A percentile compares a stretch with the other conserved stretches of the same genome.
phyloP scores from a whole-genome alignment of 2,113 vertebrate species.

The Apodemus speciosus region DNA sequence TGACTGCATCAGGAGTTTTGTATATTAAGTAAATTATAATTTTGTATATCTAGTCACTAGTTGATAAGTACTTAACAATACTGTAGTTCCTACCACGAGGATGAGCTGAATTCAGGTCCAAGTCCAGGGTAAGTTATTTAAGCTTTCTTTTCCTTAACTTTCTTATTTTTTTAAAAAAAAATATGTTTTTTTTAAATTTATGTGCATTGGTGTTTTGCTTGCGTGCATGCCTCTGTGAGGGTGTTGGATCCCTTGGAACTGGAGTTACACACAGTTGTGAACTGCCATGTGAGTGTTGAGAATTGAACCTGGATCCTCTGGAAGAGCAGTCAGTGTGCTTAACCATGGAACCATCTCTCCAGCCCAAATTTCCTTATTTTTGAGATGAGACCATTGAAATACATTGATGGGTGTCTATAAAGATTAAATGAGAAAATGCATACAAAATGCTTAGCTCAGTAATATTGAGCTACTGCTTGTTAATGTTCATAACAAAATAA shows the following conservation, averaged over 20 bases:
- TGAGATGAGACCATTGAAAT: conserved; percentile 9
- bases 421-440: conserved; percentile 30
- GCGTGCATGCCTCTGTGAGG: background rate
- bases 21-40: conserved; percentile 17
- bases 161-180: background rate
- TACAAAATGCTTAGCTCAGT: background rate
- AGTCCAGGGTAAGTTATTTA: conserved; percentile 13
- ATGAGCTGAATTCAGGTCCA: background rate
- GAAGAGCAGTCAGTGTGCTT: background rate
- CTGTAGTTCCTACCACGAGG: background rate
- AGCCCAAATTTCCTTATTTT: background rate
- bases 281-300: background rate
- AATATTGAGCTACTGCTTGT: background rate
- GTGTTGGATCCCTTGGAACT: background rate
- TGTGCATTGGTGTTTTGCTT: background rate
- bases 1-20: background rate
- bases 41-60: conserved; percentile 19
- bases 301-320: background rate
- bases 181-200: background rate
- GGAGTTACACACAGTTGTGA: background rate
- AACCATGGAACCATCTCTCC: background rate
- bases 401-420: background rate
- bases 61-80: conserved; percentile 29
- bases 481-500: conserved; percentile 31
- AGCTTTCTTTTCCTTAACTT: conserved; percentile 5